Base-by-base conservation (phyloP, 2,113 vertebrate genomes). In the Poeciliopsis prolifica region DNA sequence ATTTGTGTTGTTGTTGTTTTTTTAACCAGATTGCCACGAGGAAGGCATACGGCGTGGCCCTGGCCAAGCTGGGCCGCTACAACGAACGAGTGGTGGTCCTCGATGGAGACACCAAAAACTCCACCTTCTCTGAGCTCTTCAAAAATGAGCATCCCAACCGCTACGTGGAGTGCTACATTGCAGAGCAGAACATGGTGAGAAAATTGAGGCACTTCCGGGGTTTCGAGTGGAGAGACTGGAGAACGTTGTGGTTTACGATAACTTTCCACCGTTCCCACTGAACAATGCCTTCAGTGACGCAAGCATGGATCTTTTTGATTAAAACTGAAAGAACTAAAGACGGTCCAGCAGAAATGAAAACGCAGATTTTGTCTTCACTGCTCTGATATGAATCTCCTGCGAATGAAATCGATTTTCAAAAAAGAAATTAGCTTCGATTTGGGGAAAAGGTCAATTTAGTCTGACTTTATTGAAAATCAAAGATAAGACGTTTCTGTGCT, bases 51-150 rank as follows among this genome's bases (percentile, higher is more conserved):
- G 97, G 97, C 4, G 81, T 95, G 74, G 96, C 97, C 0, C 91
- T 99, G 78, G 96, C 96, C 68, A 99, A 99, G 79, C 91, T 99
- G 79, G 97, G 97, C 61, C 96, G 96, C 0, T 95, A 94, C 85
- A 97, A 95, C 0, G 94, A 98, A 37, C 95, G 93, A 0, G 90
- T 98, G 86, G 92, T 98, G 17, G 97, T 95, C 78, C 89, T 99
- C 90, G 97, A 99, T 10, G 97, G 96, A 0, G 97, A 99, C 88
- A 98, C 97, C 17, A 98, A 99, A 91, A 99, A 98, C 87, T 97
- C 96, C 69, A 99, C 97, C 82, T 98, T 96, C 92, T 92, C 97
- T 0, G 97, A 98, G 35, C 86, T 97, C 64, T 99, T 98, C 77
- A 99, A 95, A 91, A 98, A 98, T 51, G 97, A 98, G 28, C 96